A percentile compares a stretch with the other conserved stretches of the same genome.
Evolutionary conservation across 2,888 invertebrate genomes (phyloP).

Genomic region (Ganaspis brasiliensis): DNA sequence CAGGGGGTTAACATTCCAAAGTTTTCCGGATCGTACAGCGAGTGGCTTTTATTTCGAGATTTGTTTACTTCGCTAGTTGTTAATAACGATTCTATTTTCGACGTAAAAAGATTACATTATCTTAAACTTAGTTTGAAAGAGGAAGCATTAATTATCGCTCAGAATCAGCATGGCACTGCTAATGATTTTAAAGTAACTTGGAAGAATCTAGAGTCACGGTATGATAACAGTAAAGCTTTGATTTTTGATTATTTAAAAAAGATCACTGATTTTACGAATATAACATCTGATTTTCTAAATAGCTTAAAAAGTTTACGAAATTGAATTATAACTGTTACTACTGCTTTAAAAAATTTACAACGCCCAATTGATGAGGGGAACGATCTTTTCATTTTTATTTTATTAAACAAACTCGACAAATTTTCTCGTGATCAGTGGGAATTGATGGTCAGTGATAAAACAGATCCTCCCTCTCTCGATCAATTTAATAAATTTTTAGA

Average conservation of each 20-base stretch:
- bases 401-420: conserved; percentile 12
- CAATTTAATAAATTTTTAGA: not conserved
- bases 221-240: not conserved
- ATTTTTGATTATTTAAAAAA: not conserved
- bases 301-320: not conserved
- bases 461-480: conserved; percentile 22
- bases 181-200: conserved; percentile 17
- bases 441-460: not conserved
- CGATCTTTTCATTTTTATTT: not conserved
- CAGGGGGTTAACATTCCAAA: too few relatives aligned
- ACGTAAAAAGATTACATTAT: not conserved
- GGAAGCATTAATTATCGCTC: not conserved
- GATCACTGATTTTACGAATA: not conserved
- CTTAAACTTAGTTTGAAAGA: not conserved
- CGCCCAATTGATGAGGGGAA: not conserved
- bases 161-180: not conserved
- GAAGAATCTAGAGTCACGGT: conserved; percentile 15
- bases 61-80: not conserved
- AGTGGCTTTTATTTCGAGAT: conserved; percentile 42
- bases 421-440: conserved; percentile 21
- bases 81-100: not conserved
- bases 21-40: too few relatives aligned
- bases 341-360: conserved; percentile 1
- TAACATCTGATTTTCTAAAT: not conserved
- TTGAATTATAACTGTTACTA: not conserved